phyloP scores from a whole-genome alignment of 2,113 vertebrate genomes.

The Rhagologus leucostigma region DNA sequence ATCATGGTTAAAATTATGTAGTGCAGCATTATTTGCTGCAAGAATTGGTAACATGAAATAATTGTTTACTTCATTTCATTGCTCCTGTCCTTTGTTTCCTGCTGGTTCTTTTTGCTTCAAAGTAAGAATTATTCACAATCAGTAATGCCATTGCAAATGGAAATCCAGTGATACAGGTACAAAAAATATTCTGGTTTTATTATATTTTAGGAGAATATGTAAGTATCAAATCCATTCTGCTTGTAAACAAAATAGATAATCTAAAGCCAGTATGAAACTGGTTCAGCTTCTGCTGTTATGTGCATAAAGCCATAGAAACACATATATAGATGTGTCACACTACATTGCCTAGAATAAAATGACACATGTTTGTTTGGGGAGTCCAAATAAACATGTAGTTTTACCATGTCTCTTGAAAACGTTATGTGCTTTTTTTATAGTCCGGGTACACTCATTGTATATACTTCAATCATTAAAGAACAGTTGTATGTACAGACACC shows the following conservation, averaged over 20 bases:
- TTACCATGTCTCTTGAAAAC: background rate
- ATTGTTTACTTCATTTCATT: background rate
- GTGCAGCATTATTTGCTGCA: background rate
- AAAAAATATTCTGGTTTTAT: background rate
- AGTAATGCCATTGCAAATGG: background rate
- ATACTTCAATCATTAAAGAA: background rate
- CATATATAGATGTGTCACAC: background rate
- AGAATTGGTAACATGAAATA: background rate
- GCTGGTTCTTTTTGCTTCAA: background rate
- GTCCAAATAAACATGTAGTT: background rate
- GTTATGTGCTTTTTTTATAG: background rate
- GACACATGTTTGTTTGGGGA: rapidly evolving
- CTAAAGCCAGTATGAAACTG: background rate
- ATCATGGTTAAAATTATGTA: background rate
- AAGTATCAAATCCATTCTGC: background rate
- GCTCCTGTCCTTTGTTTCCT: background rate
- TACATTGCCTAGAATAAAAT: background rate
- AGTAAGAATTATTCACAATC: background rate
- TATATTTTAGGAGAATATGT: background rate
- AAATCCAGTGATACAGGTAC: background rate
- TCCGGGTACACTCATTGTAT: background rate
- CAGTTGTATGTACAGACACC: background rate
- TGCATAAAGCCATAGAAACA: background rate
- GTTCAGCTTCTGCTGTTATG: background rate
- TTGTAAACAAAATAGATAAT: background rate